A percentile compares a stretch with the other conserved stretches of the same genome.
Evolutionary conservation across 2,113 vertebrate genomes (phyloP).

Genomic region (Himantopus leucocephalus): DNA sequence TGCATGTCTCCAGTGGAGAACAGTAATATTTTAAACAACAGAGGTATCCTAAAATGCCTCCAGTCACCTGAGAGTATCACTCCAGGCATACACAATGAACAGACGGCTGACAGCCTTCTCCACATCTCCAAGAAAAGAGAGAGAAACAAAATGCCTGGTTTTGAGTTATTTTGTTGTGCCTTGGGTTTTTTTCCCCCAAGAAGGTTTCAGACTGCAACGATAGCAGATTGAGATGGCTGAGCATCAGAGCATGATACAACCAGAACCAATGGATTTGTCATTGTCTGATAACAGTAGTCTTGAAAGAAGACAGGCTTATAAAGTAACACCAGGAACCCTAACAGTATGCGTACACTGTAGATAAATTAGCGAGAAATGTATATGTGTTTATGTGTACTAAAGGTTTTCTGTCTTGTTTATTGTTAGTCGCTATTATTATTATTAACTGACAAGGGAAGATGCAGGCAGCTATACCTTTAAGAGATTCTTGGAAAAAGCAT

Average conservation of each 20-base stretch:
- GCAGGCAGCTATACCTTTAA: not conserved
- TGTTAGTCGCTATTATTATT: not conserved
- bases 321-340: not conserved
- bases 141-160: not conserved
- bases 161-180: not conserved
- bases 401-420: not conserved
- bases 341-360: not conserved
- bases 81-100: not conserved
- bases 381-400: not conserved
- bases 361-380: not conserved
- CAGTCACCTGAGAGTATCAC: not conserved
- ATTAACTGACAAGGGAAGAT: not conserved
- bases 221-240: not conserved
- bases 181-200: not conserved
- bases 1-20: not conserved
- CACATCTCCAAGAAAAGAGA: not conserved
- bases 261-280: slow-evolving; percentile 22
- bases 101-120: not conserved
- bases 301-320: not conserved
- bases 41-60: not conserved
- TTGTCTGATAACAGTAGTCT: not conserved
- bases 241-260: not conserved
- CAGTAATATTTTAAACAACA: not conserved
- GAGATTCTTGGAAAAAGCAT: not conserved
- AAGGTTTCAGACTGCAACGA: not conserved